A percentile compares a stretch with the other conserved stretches of the same genome.
phyloP scores from a whole-genome alignment of 2,113 vertebrate species.

The Solea solea region DNA sequence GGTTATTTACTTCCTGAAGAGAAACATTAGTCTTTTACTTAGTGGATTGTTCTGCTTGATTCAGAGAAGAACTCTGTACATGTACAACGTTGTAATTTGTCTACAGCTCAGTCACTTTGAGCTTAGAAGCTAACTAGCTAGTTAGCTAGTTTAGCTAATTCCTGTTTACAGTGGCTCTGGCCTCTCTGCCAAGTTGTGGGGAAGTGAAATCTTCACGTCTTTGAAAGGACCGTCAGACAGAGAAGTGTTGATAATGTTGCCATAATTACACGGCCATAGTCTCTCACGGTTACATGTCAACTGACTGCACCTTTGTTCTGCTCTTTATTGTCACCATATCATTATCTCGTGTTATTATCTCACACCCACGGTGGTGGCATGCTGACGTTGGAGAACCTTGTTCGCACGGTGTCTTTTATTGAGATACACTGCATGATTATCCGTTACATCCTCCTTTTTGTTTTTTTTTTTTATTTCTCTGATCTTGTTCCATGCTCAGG shows the following conservation, averaged over 20 bases:
- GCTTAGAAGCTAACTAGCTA: no score
- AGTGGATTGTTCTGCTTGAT: no score
- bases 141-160: no score
- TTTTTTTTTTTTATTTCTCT: background rate
- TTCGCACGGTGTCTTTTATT: background rate
- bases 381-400: background rate
- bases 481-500: conserved; percentile 74
- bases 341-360: background rate
- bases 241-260: background rate
- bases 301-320: background rate
- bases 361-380: background rate
- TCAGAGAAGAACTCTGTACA: no score
- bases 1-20: no score
- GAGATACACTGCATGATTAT: background rate
- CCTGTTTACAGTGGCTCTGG: no score
- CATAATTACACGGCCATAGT: background rate
- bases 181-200: no score
- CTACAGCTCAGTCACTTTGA: no score
- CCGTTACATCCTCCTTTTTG: background rate
- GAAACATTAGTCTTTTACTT: no score
- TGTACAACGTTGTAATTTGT: no score
- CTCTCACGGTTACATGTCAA: background rate
- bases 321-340: background rate
- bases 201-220: no score
- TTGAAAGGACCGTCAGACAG: no score